Evolutionary conservation across 2,888 invertebrate genomes (phyloP).

Genomic region (Pyralis farinalis): DNA sequence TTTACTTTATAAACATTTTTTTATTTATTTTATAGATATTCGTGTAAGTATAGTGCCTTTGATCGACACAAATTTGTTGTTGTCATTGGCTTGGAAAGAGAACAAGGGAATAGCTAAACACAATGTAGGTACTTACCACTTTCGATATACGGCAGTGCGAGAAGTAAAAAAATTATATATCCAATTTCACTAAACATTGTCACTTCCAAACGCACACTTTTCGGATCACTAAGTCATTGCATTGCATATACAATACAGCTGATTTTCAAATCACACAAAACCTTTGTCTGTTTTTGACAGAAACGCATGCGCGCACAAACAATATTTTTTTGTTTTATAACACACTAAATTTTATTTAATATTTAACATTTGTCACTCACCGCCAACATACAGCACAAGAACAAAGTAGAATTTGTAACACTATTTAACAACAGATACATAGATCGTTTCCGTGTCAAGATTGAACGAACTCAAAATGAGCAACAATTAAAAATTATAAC

Average conservation of each 20-base stretch:
- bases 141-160: constrained; percentile 85
- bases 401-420: constrained; percentile 46
- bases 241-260: constrained; percentile 80
- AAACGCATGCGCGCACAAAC: constrained; percentile 80
- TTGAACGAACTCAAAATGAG: constrained; percentile 27
- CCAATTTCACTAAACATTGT: constrained; percentile 84
- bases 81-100: constrained; percentile 8
- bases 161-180: constrained; percentile 85
- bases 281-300: constrained; percentile 81
- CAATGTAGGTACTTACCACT: constrained; percentile 82
- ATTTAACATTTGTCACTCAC: constrained; percentile 32
- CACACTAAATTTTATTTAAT: constrained; percentile 46
- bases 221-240: constrained; percentile 78
- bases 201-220: constrained; percentile 69
- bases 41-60: neutral
- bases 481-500: constrained; percentile 27
- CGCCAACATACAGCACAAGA: constrained; percentile 36
- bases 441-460: constrained; percentile 18
- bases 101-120: constrained; percentile 5
- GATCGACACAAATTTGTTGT: constrained; percentile 15
- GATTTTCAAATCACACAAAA: constrained; percentile 81
- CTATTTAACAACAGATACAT: constrained; percentile 49
- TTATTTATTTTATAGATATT: neutral
- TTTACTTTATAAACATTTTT: too few species aligned
- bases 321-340: constrained; percentile 79